Conservation (phyloP, 2,797 vertebrate species). For the Lophius americanus region DNA sequence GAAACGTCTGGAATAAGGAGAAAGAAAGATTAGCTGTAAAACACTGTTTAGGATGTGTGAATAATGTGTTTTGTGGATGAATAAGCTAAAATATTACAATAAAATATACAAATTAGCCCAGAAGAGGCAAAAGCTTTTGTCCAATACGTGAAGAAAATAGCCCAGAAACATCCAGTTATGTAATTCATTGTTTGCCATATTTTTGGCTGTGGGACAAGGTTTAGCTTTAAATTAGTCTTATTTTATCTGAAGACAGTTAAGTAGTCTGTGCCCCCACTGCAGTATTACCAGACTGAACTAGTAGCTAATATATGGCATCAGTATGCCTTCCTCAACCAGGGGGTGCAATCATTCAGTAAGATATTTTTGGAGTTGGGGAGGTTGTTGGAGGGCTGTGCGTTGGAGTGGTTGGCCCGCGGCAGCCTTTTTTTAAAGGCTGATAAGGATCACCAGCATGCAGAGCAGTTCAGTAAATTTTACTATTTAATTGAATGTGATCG, state of each 20-base stretch:
- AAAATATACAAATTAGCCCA: too few relatives aligned
- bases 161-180: too few relatives aligned
- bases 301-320: conserved; percentile 63
- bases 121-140: too few relatives aligned
- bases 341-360: conserved; percentile 76
- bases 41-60: too few relatives aligned
- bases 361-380: conserved; percentile 64
- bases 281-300: conserved; percentile 36
- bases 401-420: conserved; percentile 48
- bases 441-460: conserved; percentile 51
- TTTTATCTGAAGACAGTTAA: neutral
- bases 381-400: conserved; percentile 9
- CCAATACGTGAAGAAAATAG: too few relatives aligned
- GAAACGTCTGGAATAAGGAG: too few relatives aligned
- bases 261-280: neutral
- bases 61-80: too few relatives aligned
- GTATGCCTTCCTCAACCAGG: conserved; percentile 69
- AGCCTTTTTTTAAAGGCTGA: conserved; percentile 62
- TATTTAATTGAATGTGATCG: conserved; percentile 85
- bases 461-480: conserved; percentile 74
- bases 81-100: too few relatives aligned
- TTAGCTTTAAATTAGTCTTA: neutral
- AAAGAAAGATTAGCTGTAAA: too few relatives aligned
- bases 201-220: neutral
- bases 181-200: neutral